Evolutionary conservation across 2,797 vertebrate species (phyloP).

Genomic region (Iguana delicatissima): DNA sequence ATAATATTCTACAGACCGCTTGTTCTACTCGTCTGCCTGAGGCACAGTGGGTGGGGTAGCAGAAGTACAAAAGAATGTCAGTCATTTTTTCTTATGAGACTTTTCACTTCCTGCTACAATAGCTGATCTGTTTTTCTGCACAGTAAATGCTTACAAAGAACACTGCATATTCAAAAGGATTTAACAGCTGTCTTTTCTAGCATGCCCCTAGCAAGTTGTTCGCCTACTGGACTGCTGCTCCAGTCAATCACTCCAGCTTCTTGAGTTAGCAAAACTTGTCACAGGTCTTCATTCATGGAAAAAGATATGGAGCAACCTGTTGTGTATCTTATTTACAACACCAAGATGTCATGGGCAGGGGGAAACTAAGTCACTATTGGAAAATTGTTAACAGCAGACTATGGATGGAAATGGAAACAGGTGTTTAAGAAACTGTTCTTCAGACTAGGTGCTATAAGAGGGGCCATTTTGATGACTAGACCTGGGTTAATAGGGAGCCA

Average conservation of each 20-base stretch:
- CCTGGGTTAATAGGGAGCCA: not conserved
- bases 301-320: slow-evolving; percentile 52
- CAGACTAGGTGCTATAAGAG: not conserved
- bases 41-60: slow-evolving; percentile 35
- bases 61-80: slow-evolving; percentile 51
- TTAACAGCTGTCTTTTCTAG: slow-evolving; percentile 62
- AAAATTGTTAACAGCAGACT: not conserved
- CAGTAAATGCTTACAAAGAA: slow-evolving; percentile 74
- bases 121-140: slow-evolving; percentile 69
- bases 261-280: slow-evolving; percentile 65
- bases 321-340: slow-evolving; percentile 37
- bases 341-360: slow-evolving; percentile 38
- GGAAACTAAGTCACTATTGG: slow-evolving; percentile 32
- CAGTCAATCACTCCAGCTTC: slow-evolving; percentile 71
- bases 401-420: not conserved
- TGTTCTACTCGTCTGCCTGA: slow-evolving; percentile 60
- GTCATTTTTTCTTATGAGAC: slow-evolving; percentile 60
- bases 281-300: slow-evolving; percentile 63
- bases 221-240: slow-evolving; percentile 69
- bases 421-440: not conserved
- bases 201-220: slow-evolving; percentile 62
- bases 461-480: not conserved
- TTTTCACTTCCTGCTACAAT: slow-evolving; percentile 64
- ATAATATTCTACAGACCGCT: slow-evolving; percentile 58
- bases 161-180: slow-evolving; percentile 66